Percentiles rank a stretch among this genome's conserved stretches.
Conservation (phyloP, 2,888 invertebrate species). For the Archaeoteleia sp. region DNA sequence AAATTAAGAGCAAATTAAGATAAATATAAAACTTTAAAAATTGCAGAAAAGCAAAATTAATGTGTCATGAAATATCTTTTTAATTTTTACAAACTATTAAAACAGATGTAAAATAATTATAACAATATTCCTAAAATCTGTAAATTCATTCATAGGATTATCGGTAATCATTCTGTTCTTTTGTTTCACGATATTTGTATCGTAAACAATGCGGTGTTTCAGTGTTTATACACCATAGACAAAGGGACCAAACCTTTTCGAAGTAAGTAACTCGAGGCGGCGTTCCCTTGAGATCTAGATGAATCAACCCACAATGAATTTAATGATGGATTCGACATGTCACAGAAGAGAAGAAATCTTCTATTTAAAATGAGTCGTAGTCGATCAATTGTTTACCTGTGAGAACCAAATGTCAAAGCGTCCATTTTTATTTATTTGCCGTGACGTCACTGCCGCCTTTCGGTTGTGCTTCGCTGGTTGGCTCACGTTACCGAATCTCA, state of each 20-base stretch:
- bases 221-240: no score
- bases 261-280: constrained; percentile 80
- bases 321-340: constrained; percentile 29
- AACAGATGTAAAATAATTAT: no score
- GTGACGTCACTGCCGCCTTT: constrained; percentile 2
- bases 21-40: no score
- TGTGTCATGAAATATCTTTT: no score
- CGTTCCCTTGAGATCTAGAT: constrained; percentile 86
- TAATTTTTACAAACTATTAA: no score
- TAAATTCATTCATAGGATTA: no score
- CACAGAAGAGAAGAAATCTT: constrained; percentile 26
- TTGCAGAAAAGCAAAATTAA: no score
- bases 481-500: no score
- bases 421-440: constrained; percentile 72
- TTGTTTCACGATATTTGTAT: neutral
- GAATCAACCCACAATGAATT: constrained; percentile 78
- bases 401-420: constrained; percentile 75
- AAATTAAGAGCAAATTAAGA: no score
- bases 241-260: constrained; percentile 76
- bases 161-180: no score
- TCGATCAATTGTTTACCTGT: constrained; percentile 72
- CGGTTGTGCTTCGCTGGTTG: no score
- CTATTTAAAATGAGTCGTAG: constrained; percentile 27
- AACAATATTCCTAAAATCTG: no score
- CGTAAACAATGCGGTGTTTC: constrained; percentile 53